Conservation (phyloP, 2,888 invertebrate genomes). For the Ochropacha duplaris region DNA sequence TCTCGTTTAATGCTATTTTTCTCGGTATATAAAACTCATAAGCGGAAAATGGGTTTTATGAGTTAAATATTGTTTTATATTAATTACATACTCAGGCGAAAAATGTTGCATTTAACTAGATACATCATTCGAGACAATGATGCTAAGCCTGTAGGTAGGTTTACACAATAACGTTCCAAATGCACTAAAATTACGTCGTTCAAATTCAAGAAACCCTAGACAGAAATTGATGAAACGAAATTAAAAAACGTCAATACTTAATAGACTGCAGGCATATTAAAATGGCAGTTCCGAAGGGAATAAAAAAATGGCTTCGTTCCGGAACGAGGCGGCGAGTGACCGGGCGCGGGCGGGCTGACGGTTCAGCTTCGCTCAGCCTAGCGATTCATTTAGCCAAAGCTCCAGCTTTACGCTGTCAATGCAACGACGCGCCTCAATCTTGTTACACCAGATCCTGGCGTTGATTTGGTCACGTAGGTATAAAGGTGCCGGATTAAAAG, state of each 20-base stretch:
- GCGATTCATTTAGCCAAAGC: neutral
- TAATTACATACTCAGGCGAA: too few species aligned
- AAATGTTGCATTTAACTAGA: neutral
- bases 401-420: slow-evolving; percentile 1
- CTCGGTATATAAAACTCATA: too few species aligned
- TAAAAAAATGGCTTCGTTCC: neutral
- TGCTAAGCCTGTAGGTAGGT: too few species aligned
- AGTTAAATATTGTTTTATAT: too few species aligned
- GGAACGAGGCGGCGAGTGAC: neutral
- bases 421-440: neutral
- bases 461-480: neutral
- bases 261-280: neutral
- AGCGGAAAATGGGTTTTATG: too few species aligned
- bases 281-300: neutral
- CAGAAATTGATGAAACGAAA: neutral
- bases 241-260: neutral
- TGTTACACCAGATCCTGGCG: neutral
- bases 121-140: too few species aligned
- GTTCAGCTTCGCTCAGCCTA: neutral
- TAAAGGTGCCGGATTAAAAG: neutral
- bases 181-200: too few species aligned
- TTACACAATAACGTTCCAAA: too few species aligned
- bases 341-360: neutral
- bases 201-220: too few species aligned
- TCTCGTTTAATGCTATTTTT: too few species aligned